These are phyloP conservation scores for Psittacula derbiana DNA, from an alignment of 2,797 vertebrate genomes.

Conservation along the genomic window DNA sequence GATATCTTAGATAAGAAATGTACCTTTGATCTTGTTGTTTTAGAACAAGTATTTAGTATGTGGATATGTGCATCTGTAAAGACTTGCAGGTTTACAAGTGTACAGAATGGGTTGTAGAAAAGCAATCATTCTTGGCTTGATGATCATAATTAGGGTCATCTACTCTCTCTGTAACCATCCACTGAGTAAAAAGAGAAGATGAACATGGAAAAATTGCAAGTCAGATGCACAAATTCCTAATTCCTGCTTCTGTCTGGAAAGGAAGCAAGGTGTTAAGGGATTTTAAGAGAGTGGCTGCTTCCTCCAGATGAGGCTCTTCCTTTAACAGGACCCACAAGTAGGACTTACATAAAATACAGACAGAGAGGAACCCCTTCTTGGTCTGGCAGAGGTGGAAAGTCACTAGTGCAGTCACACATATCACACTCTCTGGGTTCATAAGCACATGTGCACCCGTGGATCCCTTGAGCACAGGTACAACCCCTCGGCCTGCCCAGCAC, in stretches of 20 bases:
- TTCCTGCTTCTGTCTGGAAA: background rate
- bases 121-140: background rate
- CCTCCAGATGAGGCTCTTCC: background rate
- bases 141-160: background rate
- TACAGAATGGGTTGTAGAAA: background rate
- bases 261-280: background rate
- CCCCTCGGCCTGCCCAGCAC: background rate
- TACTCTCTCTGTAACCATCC: background rate
- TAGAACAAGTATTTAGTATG: background rate
- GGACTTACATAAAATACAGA: background rate
- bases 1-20: background rate
- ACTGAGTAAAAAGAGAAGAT: background rate
- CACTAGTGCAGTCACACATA: background rate
- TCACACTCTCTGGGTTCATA: background rate
- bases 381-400: background rate
- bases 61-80: background rate
- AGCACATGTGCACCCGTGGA: background rate
- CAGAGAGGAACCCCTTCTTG: background rate
- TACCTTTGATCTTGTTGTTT: background rate
- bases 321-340: background rate
- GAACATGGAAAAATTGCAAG: background rate
- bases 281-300: background rate
- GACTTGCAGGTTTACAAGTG: background rate
- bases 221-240: background rate
- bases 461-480: background rate